These are phyloP conservation scores for Gymnoscelis rufifasciata DNA, from an alignment of 2,888 invertebrate genomes.

Conservation along the genomic window DNA sequence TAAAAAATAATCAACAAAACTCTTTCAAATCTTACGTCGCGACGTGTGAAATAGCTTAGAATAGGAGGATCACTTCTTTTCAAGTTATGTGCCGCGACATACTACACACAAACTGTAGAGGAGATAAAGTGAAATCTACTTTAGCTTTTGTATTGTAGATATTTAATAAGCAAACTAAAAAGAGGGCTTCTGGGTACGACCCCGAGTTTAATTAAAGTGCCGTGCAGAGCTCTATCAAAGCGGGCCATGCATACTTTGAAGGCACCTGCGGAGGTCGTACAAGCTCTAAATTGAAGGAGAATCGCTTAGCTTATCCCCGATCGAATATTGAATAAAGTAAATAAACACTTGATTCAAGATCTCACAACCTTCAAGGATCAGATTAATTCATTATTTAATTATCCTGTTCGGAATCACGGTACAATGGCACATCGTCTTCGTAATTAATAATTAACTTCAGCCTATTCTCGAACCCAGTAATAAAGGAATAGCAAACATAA, in stretches of 20 bases:
- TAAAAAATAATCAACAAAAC: conserved; percentile 17
- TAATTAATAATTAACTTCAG: neutral
- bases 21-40: conserved; percentile 29
- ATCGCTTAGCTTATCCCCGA: neutral
- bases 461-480: neutral
- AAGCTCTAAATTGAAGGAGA: conserved; percentile 4
- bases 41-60: conserved; percentile 27
- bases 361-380: too few relatives aligned
- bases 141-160: too few relatives aligned
- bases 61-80: too few relatives aligned
- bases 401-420: neutral
- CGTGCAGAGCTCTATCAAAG: conserved; percentile 11
- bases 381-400: too few relatives aligned
- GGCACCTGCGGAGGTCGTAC: conserved; percentile 11
- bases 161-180: conserved; percentile 29
- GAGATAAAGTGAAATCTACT: too few relatives aligned
- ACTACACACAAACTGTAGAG: too few relatives aligned
- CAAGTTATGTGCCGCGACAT: too few relatives aligned
- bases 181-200: conserved; percentile 12
- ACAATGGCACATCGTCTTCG: neutral
- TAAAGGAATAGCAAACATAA: conserved; percentile 1
- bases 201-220: conserved; percentile 26
- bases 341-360: too few relatives aligned
- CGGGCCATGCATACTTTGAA: conserved; percentile 16
- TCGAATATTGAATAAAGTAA: too few relatives aligned